phyloP scores from a whole-genome alignment of 2,113 vertebrate species.

The Sclerurus mexicanus region DNA sequence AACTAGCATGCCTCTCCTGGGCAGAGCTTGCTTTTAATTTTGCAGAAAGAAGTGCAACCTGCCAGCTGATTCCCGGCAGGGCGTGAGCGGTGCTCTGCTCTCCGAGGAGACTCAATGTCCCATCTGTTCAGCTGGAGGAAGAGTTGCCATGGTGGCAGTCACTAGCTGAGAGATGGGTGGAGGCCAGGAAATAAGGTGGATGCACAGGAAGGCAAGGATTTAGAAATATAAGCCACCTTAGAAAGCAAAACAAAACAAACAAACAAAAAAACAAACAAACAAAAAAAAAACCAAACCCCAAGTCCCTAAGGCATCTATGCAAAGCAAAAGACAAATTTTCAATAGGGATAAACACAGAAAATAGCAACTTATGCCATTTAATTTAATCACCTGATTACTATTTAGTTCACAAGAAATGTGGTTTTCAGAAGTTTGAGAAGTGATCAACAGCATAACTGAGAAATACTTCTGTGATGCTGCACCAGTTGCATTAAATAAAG shows the following conservation, averaged over 20 bases:
- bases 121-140: slow-evolving; percentile 51
- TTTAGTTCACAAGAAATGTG: neutral
- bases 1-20: neutral
- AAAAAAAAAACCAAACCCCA: neutral
- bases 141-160: slow-evolving; percentile 50
- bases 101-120: neutral
- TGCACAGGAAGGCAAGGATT: neutral
- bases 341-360: neutral
- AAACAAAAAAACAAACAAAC: neutral
- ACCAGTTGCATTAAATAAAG: neutral
- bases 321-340: neutral
- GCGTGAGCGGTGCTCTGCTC: neutral
- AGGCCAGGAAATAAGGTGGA: slow-evolving; percentile 36
- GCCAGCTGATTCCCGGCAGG: slow-evolving; percentile 14
- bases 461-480: neutral
- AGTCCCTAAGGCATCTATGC: neutral
- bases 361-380: neutral
- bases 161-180: neutral
- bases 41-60: neutral
- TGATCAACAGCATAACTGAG: neutral
- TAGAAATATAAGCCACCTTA: neutral
- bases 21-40: neutral
- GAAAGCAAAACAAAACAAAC: neutral
- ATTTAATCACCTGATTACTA: neutral
- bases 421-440: neutral